Percentiles rank a stretch among this genome's conserved stretches.
phyloP scores from a whole-genome alignment of 2,888 invertebrate genomes.

The Icerya purchasi region DNA sequence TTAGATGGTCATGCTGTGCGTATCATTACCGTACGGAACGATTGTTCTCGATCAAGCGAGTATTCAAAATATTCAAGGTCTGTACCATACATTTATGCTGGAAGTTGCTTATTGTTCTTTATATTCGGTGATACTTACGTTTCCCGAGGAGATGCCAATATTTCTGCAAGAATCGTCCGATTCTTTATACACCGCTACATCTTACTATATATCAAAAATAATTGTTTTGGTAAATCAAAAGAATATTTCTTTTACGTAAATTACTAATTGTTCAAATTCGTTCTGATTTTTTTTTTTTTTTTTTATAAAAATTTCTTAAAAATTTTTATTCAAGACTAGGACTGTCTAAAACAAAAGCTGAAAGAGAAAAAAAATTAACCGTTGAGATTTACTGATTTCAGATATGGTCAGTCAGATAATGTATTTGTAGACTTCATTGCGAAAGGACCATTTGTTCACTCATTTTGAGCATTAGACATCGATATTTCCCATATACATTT shows the following conservation, averaged over 20 bases:
- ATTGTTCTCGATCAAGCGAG: slow-evolving; percentile 30
- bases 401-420: too few relatives aligned
- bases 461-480: too few relatives aligned
- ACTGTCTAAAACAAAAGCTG: too few relatives aligned
- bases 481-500: too few relatives aligned
- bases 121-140: slow-evolving; percentile 18
- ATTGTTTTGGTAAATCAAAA: slow-evolving; percentile 30
- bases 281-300: not conserved
- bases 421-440: too few relatives aligned
- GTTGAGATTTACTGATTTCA: too few relatives aligned
- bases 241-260: not conserved
- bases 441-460: too few relatives aligned
- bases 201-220: slow-evolving; percentile 19
- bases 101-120: slow-evolving; percentile 19
- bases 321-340: too few relatives aligned
- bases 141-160: slow-evolving; percentile 19
- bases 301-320: not conserved
- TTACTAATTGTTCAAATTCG: not conserved
- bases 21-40: slow-evolving; percentile 37
- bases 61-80: slow-evolving; percentile 19
- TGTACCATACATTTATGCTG: slow-evolving; percentile 18
- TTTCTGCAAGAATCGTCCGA: slow-evolving; percentile 29
- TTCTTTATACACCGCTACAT: slow-evolving; percentile 17
- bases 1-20: slow-evolving; percentile 40
- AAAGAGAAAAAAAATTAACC: too few relatives aligned